Conservation (phyloP, 1,140 invertebrate genomes). For the Melipona quadrifasciata region DNA sequence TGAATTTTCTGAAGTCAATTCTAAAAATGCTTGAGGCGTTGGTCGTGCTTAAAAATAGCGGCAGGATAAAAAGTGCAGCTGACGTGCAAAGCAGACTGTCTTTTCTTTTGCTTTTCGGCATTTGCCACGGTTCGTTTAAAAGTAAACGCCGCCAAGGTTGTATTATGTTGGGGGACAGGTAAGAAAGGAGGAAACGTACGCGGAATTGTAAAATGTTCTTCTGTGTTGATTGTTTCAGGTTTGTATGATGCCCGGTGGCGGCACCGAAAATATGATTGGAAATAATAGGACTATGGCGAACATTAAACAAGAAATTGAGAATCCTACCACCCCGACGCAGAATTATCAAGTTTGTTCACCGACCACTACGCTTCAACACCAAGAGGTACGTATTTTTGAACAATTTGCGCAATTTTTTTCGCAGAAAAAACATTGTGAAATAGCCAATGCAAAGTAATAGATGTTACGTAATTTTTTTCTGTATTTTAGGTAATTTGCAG, state of each 20-base stretch:
- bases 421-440: neutral
- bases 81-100: slow-evolving; percentile 51
- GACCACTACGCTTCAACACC: slow-evolving; percentile 81
- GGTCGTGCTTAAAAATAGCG: slow-evolving; percentile 78
- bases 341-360: slow-evolving; percentile 84
- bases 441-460: neutral
- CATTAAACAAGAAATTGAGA: slow-evolving; percentile 84
- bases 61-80: slow-evolving; percentile 73
- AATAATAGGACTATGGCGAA: slow-evolving; percentile 79
- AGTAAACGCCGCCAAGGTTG: neutral
- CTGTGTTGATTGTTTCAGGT: slow-evolving; percentile 77
- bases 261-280: slow-evolving; percentile 78
- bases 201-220: neutral
- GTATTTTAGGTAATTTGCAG: slow-evolving; percentile 75
- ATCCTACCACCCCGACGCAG: slow-evolving; percentile 77
- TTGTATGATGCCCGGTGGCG: slow-evolving; percentile 83
- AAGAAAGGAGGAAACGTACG: no score
- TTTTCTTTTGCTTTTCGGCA: slow-evolving; percentile 22
- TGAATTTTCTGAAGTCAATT: slow-evolving; percentile 71
- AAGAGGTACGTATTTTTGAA: slow-evolving; percentile 71
- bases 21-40: slow-evolving; percentile 77
- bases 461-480: slow-evolving; percentile 15
- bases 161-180: neutral
- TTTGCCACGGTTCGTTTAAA: slow-evolving; percentile 3
- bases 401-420: neutral